Evolutionary conservation across 1,140 invertebrate genomes (phyloP).

Genomic region (Drosophila tropicalis): DNA sequence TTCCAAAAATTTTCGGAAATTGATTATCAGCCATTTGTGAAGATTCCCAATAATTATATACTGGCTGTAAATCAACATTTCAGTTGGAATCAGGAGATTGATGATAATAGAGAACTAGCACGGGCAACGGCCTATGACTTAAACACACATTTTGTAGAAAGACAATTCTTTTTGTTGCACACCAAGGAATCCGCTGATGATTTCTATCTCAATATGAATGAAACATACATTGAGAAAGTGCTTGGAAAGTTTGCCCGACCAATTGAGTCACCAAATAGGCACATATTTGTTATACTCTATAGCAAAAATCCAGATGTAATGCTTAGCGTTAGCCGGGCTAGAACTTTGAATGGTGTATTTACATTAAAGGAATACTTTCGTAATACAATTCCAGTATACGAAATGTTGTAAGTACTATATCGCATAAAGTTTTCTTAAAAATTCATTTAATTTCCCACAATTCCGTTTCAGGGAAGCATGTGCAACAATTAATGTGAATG

Average conservation of each 20-base stretch:
- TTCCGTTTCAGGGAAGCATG: conserved; percentile 50
- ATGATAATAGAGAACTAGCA: conserved; percentile 3
- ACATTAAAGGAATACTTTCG: conserved; percentile 68
- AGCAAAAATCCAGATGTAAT: conserved; percentile 55
- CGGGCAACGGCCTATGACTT: neutral
- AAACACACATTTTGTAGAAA: conserved; percentile 29
- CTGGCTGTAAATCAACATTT: conserved; percentile 52
- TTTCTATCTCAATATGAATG: conserved; percentile 39
- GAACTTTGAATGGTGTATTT: conserved; percentile 43
- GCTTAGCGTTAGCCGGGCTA: conserved; percentile 49
- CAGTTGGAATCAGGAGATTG: conserved; percentile 31
- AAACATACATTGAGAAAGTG: conserved; percentile 38
- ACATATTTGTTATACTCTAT: conserved; percentile 72
- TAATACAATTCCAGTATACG: conserved; percentile 53
- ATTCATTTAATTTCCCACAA: conserved; percentile 19
- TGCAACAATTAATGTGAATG: conserved; percentile 38
- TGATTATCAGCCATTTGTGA: conserved; percentile 27
- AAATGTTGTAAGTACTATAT: conserved; percentile 71
- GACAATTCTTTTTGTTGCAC: conserved; percentile 65
- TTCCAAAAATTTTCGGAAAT: conserved; percentile 42
- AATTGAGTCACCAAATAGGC: conserved; percentile 39
- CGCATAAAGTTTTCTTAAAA: too few species aligned
- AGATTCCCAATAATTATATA: conserved; percentile 44
- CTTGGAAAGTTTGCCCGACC: conserved; percentile 56
- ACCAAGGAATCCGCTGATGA: conserved; percentile 23